Percentiles rank a stretch among this genome's conserved stretches.
Evolutionary conservation across 2,888 invertebrate genomes (phyloP).

Genomic region (Leptopilina myrica): DNA sequence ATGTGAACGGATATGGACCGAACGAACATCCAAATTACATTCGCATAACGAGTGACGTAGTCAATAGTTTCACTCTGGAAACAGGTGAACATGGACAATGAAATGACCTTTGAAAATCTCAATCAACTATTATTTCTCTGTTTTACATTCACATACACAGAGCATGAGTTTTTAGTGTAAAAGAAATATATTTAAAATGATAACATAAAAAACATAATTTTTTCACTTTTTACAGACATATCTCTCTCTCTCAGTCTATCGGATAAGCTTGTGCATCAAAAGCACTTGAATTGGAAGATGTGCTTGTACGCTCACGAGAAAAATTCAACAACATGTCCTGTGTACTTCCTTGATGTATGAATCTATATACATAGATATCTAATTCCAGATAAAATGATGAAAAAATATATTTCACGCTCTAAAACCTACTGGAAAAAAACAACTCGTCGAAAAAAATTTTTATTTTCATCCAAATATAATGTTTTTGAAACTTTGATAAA

Average conservation of each 20-base stretch:
- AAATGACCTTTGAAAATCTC: slow-evolving; percentile 59
- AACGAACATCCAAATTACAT: slow-evolving; percentile 37
- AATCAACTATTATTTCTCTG: slow-evolving; percentile 45
- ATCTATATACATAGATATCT: neutral
- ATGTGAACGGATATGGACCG: slow-evolving; percentile 31
- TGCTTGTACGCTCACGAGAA: slow-evolving; percentile 22
- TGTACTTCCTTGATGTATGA: neutral
- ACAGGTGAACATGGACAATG: slow-evolving; percentile 55
- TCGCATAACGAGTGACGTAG: slow-evolving; percentile 32
- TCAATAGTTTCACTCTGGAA: slow-evolving; percentile 22
- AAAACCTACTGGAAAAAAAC: neutral
- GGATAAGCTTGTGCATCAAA: slow-evolving; percentile 48
- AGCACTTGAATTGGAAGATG: slow-evolving; percentile 49
- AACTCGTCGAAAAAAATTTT: no score
- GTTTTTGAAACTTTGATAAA: no score
- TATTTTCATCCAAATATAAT: no score
- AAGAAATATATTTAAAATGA: neutral
- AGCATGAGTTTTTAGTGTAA: slow-evolving; percentile 61
- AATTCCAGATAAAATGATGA: slow-evolving; percentile 1
- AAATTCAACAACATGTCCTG: neutral
- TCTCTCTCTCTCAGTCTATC: slow-evolving; percentile 41
- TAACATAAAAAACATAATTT: neutral
- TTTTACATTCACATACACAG: no score
- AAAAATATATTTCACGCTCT: neutral
- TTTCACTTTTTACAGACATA: slow-evolving; percentile 42